Evolutionary conservation across 2,888 invertebrate genomes (phyloP), one percentile per base, ranked within the genome.

Genomic region (Lutraria lutraria): DNA sequence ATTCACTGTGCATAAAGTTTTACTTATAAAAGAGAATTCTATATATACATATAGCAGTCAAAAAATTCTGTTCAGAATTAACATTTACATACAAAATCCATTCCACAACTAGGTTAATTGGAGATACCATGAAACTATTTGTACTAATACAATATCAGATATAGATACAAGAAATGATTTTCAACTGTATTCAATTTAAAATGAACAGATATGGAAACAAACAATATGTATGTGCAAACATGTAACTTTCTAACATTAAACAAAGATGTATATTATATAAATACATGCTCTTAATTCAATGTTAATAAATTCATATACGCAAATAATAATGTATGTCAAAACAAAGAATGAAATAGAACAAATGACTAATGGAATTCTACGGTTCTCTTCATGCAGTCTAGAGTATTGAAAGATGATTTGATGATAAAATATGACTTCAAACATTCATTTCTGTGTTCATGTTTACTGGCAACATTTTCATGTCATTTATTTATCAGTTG

Each of bases 181-280:
- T 63, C n/a, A 63, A 63, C 53, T n/a, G 63, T 63, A 63, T 68
- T 25, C 63, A 63, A 21, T 68, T 68, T n/a, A 12, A 68, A 25
- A 68, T 25, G 63, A 8, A 25, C 25, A 25, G 3, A 25, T 68
- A 68, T 68, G 25, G 2, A 68, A 68, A 15, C 25, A 63, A 63
- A 63, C 25, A 25, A 13, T 25, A 68, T 68, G n/a, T 25, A 60
- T 8, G 19, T 19, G 60, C 19, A 60, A 60, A 60, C 60, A 68
- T 12, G 63, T 12, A 68, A 68, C 63, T n/a, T 25, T 68, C 63
- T 25, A 68, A 68, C 63, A 68, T 68, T 68, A n/a, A 68, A 68
- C 10, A 68, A 25, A 25, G 63, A 68, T 68, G n/a, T 25, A 68
- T 68, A 25, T 25, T 68, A 13, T 25, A 68, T 68, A 25, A 25